These are phyloP conservation scores for Drosophila erecta DNA, from an alignment of 1,140 invertebrate species.

Conservation along the genomic window DNA sequence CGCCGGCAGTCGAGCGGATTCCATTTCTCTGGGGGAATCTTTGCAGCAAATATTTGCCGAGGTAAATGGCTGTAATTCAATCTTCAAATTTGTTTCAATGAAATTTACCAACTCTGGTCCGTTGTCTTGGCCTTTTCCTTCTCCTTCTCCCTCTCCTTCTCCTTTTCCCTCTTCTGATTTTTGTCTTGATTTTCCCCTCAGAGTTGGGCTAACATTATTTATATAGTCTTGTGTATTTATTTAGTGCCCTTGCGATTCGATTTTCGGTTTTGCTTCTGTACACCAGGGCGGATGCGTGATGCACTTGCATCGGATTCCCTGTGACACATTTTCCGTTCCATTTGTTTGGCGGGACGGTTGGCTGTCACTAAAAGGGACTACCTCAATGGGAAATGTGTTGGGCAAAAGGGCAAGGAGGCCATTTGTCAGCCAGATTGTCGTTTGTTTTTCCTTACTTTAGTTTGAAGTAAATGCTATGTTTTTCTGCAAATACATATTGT, in stretches of 20 bases:
- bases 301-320: constrained; percentile 11
- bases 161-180: background rate
- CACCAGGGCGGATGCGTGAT: constrained; percentile 30
- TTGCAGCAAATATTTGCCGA: constrained; percentile 49
- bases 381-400: background rate
- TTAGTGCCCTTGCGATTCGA: constrained; percentile 13
- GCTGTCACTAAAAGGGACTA: background rate
- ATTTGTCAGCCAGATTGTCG: constrained; percentile 16
- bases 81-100: constrained; percentile 52
- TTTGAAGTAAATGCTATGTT: background rate
- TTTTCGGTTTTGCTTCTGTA: background rate
- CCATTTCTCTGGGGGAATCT: constrained; percentile 33
- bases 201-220: constrained; percentile 18
- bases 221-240: constrained; percentile 32
- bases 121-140: constrained; percentile 2
- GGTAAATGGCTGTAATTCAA: constrained; percentile 54
- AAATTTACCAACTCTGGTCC: constrained; percentile 35
- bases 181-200: constrained; percentile 14
- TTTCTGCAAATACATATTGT: background rate
- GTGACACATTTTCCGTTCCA: background rate
- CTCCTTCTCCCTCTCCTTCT: background rate
- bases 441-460: too few relatives aligned
- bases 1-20: constrained; percentile 3
- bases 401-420: background rate
- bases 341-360: constrained; percentile 1